phyloP scores from a whole-genome alignment of 2,113 vertebrate genomes.

The Eupsittula cactorum region DNA sequence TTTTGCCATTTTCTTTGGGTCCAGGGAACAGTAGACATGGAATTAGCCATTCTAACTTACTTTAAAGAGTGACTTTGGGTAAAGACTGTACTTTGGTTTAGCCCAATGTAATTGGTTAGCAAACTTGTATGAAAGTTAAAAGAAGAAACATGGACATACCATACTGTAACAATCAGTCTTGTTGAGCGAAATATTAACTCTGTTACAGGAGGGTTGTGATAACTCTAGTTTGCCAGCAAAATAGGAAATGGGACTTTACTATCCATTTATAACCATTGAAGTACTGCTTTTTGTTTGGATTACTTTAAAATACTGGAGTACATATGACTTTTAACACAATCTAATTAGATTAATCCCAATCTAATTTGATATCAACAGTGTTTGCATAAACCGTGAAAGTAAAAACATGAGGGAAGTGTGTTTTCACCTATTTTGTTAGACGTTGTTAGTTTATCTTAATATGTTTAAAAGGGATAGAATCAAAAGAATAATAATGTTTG shows the following conservation, averaged over 20 bases:
- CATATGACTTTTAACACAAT: neutral
- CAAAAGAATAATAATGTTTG: neutral
- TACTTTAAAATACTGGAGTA: neutral
- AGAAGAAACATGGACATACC: neutral
- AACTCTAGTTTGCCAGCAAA: neutral
- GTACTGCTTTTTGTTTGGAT: neutral
- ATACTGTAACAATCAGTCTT: neutral
- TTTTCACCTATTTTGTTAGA: neutral
- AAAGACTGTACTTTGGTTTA: neutral
- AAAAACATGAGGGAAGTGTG: neutral
- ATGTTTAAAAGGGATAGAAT: neutral
- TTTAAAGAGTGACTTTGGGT: neutral
- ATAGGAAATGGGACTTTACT: neutral
- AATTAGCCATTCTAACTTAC: neutral
- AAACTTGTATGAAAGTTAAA: neutral
- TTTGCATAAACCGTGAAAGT: neutral
- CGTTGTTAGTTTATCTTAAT: neutral
- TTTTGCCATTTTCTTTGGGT: neutral
- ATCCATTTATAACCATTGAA: neutral
- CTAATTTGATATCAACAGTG: neutral
- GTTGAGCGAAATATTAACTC: neutral
- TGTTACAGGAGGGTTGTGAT: neutral
- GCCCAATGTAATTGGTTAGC: neutral
- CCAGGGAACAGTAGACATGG: neutral
- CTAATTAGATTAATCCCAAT: neutral